Evolutionary conservation across 2,113 vertebrate species (phyloP).

Genomic region (Cyprinodon brontotheroides): DNA sequence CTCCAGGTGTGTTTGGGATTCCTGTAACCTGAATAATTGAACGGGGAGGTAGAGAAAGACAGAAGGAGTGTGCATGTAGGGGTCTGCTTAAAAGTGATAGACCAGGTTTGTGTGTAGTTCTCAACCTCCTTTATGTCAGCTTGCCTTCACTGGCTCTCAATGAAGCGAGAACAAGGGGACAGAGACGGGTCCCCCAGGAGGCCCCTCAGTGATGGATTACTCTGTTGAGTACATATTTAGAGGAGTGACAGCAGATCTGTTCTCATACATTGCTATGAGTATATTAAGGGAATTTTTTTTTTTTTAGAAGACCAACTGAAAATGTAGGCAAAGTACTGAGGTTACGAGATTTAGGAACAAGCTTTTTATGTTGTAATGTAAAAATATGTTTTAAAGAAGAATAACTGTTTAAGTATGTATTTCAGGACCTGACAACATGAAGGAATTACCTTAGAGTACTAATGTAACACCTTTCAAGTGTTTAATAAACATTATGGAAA

Average conservation of each 20-base stretch:
- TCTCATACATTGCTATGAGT: background rate
- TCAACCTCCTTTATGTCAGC: conserved; percentile 69
- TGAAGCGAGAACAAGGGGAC: conserved; percentile 75
- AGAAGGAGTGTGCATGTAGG: background rate
- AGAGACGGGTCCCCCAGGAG: conserved; percentile 34
- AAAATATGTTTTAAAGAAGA: background rate
- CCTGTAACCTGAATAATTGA: conserved; percentile 51
- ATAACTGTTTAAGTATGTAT: background rate
- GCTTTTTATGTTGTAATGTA: background rate
- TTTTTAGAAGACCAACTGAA: background rate
- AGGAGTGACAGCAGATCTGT: conserved; percentile 28
- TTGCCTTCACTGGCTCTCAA: conserved; percentile 78
- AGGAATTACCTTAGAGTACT: background rate
- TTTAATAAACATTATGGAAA: background rate
- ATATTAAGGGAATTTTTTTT: background rate
- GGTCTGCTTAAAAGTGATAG: background rate
- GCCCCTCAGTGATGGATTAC: conserved; percentile 75
- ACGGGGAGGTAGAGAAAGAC: background rate
- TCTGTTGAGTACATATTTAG: conserved; percentile 66
- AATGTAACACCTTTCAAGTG: background rate
- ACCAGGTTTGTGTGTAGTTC: conserved; percentile 33
- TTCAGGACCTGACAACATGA: background rate
- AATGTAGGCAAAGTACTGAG: background rate
- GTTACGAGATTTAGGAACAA: background rate
- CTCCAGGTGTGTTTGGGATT: conserved; percentile 72